Base-by-base conservation (phyloP, 2,113 vertebrate species). In the Cottus gobio region DNA sequence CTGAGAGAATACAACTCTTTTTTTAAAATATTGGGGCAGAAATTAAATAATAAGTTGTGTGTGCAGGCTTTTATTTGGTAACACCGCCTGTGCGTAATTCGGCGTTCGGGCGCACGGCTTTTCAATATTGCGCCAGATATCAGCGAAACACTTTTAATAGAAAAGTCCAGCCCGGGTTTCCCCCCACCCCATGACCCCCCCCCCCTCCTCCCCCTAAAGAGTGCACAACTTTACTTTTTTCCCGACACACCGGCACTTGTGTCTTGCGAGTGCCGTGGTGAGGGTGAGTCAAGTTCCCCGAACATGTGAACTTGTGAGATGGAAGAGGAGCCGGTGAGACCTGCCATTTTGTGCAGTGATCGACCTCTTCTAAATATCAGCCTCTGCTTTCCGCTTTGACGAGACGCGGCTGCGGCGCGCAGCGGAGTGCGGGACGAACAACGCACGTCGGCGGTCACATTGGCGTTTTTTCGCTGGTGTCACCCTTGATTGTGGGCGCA, bases 281-380 rank as follows among this genome's bases (percentile, higher is more conserved):
- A 5, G 89, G 77, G 79, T 56, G 93, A 90, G 92, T 87, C 92
- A 96, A 96, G 94, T 96, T 95, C 84, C 85, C 87, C 90, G 50
- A 90, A 71, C 72, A 83, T 92, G 95, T 95, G 7, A 96, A 97
- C 95, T 96, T 96, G 93, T 87, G 92, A 94, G 94, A 93, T 95
- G 93, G 95, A 85, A 95, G 94, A 94, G 93, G 93, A 94, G 95
- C 95, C 94, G 94, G 91, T 77, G 95, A 95, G 96, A 96, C 95
- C 96, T 97, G 97, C 97, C 97, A 97, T 98, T 96, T 98, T 97
- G 97, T 96, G 95, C 94, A 92, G 92, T 92, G 95, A 93, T 94
- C 94, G 94, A 96, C 96, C 96, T 95, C 95, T 93, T 94, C 92
- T 93, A 94, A 93, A 95, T 93, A 79, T 75, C 80, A 91, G 92